phyloP scores from a whole-genome alignment of 2,888 invertebrate species.

The Candidula unifasciata region DNA sequence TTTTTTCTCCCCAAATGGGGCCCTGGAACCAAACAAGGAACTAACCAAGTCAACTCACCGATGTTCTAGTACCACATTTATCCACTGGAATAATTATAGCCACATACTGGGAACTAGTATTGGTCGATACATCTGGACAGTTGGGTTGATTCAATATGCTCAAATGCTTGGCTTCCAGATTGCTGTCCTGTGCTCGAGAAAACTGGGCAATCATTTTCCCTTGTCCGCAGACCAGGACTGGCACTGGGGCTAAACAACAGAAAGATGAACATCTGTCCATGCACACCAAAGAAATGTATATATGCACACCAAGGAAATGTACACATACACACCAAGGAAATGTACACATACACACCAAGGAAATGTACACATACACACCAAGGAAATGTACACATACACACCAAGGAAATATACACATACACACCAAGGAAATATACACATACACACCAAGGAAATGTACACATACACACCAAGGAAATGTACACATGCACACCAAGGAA shows the following conservation, averaged over 20 bases:
- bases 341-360: too few relatives aligned
- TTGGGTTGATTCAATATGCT: conserved; percentile 54
- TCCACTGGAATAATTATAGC: conserved; percentile 67
- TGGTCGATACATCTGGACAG: conserved; percentile 42
- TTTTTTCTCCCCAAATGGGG: too few relatives aligned
- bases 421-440: too few relatives aligned
- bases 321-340: too few relatives aligned
- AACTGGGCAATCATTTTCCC: conserved; percentile 68
- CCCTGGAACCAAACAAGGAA: neutral
- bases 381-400: too few relatives aligned
- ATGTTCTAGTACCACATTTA: conserved; percentile 67
- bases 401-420: too few relatives aligned
- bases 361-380: too few relatives aligned
- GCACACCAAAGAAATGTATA: too few relatives aligned
- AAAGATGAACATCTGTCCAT: neutral
- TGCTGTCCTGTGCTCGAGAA: conserved; percentile 61
- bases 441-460: too few relatives aligned
- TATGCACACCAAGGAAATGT: too few relatives aligned
- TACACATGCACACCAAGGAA: too few relatives aligned
- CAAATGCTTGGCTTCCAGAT: conserved; percentile 67
- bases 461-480: too few relatives aligned
- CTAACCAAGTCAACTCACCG: conserved; percentile 57
- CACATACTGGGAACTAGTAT: conserved; percentile 53
- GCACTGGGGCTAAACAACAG: conserved; percentile 62
- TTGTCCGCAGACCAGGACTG: conserved; percentile 65